phyloP scores from a whole-genome alignment of 2,113 vertebrate genomes.

The Cettia cetti region DNA sequence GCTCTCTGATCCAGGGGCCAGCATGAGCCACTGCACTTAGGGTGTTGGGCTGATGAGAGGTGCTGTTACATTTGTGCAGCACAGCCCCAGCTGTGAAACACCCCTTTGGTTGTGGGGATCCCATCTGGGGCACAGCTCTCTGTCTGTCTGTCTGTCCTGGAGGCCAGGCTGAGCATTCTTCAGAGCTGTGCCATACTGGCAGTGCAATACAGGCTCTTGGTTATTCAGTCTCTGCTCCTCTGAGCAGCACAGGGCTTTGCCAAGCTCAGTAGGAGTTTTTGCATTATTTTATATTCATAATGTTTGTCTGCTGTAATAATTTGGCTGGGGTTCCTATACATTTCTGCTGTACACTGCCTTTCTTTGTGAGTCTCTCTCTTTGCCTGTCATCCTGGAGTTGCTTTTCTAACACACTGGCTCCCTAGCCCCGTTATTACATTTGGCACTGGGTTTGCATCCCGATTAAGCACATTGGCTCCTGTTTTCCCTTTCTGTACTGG shows the following conservation, averaged over 20 bases:
- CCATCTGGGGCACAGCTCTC: background rate
- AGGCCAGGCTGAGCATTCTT: background rate
- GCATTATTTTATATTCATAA: conserved; percentile 42
- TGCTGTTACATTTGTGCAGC: background rate
- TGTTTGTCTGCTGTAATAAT: conserved; percentile 57
- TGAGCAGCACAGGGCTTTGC: background rate
- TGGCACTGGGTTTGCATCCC: conserved; percentile 52
- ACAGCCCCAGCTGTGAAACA: background rate
- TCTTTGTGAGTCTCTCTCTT: conserved; percentile 38
- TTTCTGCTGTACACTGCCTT: conserved; percentile 47
- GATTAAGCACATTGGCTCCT: conserved; percentile 56
- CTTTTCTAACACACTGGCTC: conserved; percentile 54
- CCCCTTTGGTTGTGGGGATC: background rate
- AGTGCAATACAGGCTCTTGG: background rate
- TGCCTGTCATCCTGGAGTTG: conserved; percentile 34
- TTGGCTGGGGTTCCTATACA: conserved; percentile 26
- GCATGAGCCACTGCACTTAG: background rate
- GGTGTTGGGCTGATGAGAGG: background rate
- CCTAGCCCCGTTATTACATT: conserved; percentile 44
- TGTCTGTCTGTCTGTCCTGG: background rate
- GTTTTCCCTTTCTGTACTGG: conserved; percentile 39
- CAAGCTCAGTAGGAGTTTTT: conserved; percentile 23
- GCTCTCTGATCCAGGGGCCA: background rate
- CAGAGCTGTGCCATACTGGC: background rate
- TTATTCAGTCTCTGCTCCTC: background rate